Evolutionary conservation across 2,797 vertebrate genomes (phyloP).

Genomic region (Notolepis coatsorum): DNA sequence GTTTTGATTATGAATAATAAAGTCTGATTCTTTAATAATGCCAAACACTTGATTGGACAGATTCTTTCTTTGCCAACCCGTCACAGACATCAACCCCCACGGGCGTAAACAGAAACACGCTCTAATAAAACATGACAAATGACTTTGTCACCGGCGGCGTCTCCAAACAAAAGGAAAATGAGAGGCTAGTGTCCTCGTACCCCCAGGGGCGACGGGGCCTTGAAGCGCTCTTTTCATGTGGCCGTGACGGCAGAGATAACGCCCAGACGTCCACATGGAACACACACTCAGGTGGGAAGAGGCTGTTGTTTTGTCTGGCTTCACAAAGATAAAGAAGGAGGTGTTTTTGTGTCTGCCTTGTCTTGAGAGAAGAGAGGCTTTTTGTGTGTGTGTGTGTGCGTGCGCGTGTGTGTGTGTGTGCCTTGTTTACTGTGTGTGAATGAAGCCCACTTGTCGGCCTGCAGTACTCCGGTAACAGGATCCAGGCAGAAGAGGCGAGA

Average conservation of each 20-base stretch:
- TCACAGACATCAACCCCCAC: too few species aligned
- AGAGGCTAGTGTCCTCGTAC: constrained; percentile 35
- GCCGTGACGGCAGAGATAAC: constrained; percentile 63
- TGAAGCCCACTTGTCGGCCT: constrained; percentile 7
- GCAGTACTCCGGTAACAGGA: constrained; percentile 48
- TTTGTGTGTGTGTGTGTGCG: background rate
- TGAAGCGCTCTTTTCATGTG: constrained; percentile 64
- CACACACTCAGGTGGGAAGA: constrained; percentile 65
- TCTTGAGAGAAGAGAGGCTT: background rate
- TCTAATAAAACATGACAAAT: constrained; percentile 45
- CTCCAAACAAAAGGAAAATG: constrained; percentile 46
- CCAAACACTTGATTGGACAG: too few species aligned
- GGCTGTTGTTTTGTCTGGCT: constrained; percentile 79
- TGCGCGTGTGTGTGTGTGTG: too few species aligned
- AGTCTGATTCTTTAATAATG: too few species aligned
- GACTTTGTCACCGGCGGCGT: constrained; percentile 37
- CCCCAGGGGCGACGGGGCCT: constrained; percentile 35
- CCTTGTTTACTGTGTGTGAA: constrained; percentile 31
- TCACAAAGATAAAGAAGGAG: constrained; percentile 37
- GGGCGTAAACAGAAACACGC: too few species aligned
- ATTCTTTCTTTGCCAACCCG: too few species aligned
- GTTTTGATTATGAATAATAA: too few species aligned
- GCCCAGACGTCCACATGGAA: constrained; percentile 28
- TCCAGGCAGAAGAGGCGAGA: constrained; percentile 12
- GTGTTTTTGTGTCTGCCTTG: background rate